These are phyloP conservation scores for Paracentrotus lividus DNA, from an alignment of 53 echinoderm and acorn worm genomes.

Conservation along the genomic window DNA sequence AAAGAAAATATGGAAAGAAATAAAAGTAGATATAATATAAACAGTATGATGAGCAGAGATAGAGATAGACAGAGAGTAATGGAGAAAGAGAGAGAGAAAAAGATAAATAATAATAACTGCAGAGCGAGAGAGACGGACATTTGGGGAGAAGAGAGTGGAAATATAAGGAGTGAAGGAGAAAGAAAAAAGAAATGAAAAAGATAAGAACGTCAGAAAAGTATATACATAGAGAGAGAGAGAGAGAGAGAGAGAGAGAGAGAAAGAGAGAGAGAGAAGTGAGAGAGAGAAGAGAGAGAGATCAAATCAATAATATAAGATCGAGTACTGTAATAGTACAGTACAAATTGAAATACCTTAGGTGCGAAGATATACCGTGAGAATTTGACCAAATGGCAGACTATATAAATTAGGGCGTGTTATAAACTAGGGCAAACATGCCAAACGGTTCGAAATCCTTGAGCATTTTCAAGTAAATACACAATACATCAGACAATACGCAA, in stretches of 20 bases:
- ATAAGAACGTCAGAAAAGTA: neutral
- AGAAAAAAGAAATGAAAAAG: neutral
- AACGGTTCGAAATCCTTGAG: neutral
- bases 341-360: conserved; percentile 9
- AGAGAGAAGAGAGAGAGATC: neutral
- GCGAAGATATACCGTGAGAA: neutral
- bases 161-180: neutral
- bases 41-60: neutral
- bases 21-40: neutral
- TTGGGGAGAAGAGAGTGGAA: no score
- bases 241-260: neutral
- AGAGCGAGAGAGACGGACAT: neutral
- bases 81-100: neutral
- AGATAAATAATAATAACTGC: neutral
- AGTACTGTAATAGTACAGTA: neutral
- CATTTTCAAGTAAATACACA: neutral
- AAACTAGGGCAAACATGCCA: conserved; percentile 19
- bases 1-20: neutral
- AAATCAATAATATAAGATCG: neutral
- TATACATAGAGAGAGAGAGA: neutral
- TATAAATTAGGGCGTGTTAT: conserved; percentile 26
- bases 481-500: neutral
- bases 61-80: conserved; percentile 12
- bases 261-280: neutral
- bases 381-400: neutral